Base-by-base conservation (phyloP, 2,888 invertebrate species). In the Polydrusus tereticollis region DNA sequence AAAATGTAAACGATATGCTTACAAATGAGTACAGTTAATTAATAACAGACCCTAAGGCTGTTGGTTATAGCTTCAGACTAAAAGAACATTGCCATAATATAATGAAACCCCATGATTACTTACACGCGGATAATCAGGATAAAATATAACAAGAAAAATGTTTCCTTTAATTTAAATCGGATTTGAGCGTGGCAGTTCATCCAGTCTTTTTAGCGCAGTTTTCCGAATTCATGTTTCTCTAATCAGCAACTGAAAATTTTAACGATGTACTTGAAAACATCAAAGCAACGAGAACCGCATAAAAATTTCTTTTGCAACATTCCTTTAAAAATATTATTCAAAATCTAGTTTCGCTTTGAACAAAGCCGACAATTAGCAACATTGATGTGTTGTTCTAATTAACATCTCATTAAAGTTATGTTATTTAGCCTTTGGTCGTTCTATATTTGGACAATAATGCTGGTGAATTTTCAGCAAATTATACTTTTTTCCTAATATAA, bases 251-350 rank as follows among this genome's bases (percentile, higher is more conserved):
- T 57, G 69, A 64, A 69, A 69, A 64, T 64, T 64, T 69, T 69
- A 69, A 69, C 64, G 69, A 69, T 29, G 69, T 69, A 41, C 69
- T 69, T 64, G 33, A 69, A 69, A 69, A 69, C 64, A 69, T 69
- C 69, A 69, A 69, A 69, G 69, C 45, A 57, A 64, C 64, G 64
- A 23, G 64, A 69, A 45, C 47, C 64, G 69, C 69, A 69, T 69
- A 47, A 47, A 69, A 63, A 64, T 69, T 69, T 58, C 33, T 50
- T 57, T 50, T 4, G 38, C 1, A 38, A 38, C 38, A 18, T 20
- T 47, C 10, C 14, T 21, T 20, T 47, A 1, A 45, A 45, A 47
- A 21, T 47, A 23, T 23, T 23, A 6, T 12, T n/a, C n/a, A n/a
- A n/a, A 47, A 47, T 23, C 6, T 47, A 23, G 47, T 47, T 47